A percentile compares a stretch with the other conserved stretches of the same genome.
Conservation (phyloP, 1,140 invertebrate species). For the Ceratina japonica region DNA sequence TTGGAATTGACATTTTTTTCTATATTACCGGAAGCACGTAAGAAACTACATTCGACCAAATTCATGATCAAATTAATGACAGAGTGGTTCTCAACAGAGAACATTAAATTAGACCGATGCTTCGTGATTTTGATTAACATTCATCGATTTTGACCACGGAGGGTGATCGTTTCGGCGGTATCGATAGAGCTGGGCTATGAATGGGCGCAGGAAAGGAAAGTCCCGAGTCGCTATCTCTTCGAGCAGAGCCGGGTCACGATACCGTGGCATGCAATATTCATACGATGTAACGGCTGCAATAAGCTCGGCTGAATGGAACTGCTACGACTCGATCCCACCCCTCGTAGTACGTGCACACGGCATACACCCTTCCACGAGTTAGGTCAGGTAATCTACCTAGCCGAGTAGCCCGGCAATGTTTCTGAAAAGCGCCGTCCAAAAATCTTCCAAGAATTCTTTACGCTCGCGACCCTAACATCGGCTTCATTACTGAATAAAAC, state of each 20-base stretch:
- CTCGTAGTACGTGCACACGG: background rate
- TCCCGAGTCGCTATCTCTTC: background rate
- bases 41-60: too few species aligned
- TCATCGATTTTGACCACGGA: background rate
- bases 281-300: constrained; percentile 41
- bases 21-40: too few species aligned
- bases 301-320: constrained; percentile 40
- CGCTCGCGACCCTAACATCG: too few species aligned
- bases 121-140: too few species aligned
- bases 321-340: background rate
- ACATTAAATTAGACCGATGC: background rate
- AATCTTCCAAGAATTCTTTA: background rate
- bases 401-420: background rate
- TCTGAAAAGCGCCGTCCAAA: background rate
- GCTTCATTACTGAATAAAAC: too few species aligned
- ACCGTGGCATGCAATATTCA: constrained; percentile 42
- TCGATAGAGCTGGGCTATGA: background rate
- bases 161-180: background rate
- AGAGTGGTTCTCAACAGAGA: too few species aligned
- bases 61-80: too few species aligned
- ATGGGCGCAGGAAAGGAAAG: constrained; percentile 17
- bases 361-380: constrained; percentile 11
- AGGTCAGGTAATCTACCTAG: background rate
- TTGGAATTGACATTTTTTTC: too few species aligned
- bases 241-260: background rate